Base-by-base conservation (phyloP, 2,888 invertebrate species). In the Aspidapion aeneum region DNA sequence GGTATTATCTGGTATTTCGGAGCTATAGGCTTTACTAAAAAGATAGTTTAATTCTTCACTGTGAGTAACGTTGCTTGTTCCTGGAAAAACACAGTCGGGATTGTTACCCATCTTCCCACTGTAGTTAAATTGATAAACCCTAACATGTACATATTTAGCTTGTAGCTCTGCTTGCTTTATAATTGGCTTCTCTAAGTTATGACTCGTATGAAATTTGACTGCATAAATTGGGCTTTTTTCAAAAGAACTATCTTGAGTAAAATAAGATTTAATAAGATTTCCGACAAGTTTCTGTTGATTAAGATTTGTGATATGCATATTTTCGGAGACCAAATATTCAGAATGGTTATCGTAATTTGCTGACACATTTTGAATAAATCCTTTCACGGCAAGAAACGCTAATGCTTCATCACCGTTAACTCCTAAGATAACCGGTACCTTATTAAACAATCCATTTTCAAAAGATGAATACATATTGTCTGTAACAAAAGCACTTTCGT, bases 31-130 rank as follows among this genome's bases (percentile, higher is more conserved):
- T 21, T 51, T 56, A 50, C 61, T 61, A 50, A 61, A 61, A n/a
- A 61, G 18, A 21, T 61, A 61, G 20, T 61, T 61, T 57, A 61
- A 22, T 19, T 61, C 61, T 51, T 61, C 61, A 7, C 56, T 48
- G 20, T 61, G 61, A 18, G 22, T 18, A 21, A 61, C 61, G 12
- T 61, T 61, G n/a, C 50, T 56, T n/a, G 57, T 50, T 17, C 61
- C 61, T 57, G 51, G 1, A 55, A 52, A n/a, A 19, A 19, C 19
- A n/a, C 18, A 17, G 17, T 5, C 17, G 3, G 3, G 7, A 52
- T 52, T 52, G 17, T 52, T 52, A 5, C 52, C 52, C 52, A 52
- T 52, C n/a, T 17, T 17, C 5, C 52, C 52, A 19, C 52, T 52
- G 19, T 52, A 52, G 17, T 19, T 19, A 19, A 52, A 52, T 52